Conservation (phyloP, 1,140 invertebrate species). For the Euschistus heros region DNA sequence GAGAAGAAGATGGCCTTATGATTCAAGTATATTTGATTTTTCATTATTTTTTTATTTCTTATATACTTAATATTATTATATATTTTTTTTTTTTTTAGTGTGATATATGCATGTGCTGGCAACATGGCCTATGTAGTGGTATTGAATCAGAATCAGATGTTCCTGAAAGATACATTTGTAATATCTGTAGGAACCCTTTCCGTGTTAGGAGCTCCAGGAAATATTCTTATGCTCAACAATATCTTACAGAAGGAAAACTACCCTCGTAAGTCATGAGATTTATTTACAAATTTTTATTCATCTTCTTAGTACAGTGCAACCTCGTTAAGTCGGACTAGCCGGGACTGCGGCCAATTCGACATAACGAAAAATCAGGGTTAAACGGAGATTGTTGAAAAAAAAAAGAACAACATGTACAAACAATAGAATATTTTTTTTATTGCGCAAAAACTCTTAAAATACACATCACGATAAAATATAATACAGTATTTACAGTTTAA, state of each 20-base stretch:
- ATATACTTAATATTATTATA: background rate
- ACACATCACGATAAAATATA: too few relatives aligned
- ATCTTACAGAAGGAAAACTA: slow-evolving; percentile 70
- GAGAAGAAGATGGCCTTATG: slow-evolving; percentile 88
- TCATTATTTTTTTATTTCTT: background rate
- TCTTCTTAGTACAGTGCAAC: too few relatives aligned
- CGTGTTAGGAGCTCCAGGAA: slow-evolving; percentile 55
- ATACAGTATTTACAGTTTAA: too few relatives aligned
- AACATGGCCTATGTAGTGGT: slow-evolving; percentile 79
- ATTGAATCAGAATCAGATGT: slow-evolving; percentile 70
- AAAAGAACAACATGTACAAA: background rate
- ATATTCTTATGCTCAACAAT: slow-evolving; percentile 76
- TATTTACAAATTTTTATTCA: background rate
- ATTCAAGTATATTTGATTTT: slow-evolving; percentile 42
- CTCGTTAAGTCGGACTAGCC: too few relatives aligned
- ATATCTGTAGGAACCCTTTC: slow-evolving; percentile 68
- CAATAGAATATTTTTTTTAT: too few relatives aligned
- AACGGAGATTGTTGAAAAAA: too few relatives aligned
- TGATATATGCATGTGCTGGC: slow-evolving; percentile 88
- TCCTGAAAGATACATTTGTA: slow-evolving; percentile 83
- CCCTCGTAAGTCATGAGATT: slow-evolving; percentile 38
- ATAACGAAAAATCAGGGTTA: background rate
- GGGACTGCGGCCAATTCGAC: too few relatives aligned
- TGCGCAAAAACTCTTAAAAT: too few relatives aligned
- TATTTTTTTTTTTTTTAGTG: slow-evolving; percentile 48